These are phyloP conservation scores for Oryctolagus cuniculus DNA, from an alignment of 2,113 vertebrate genomes.

Conservation along the genomic window DNA sequence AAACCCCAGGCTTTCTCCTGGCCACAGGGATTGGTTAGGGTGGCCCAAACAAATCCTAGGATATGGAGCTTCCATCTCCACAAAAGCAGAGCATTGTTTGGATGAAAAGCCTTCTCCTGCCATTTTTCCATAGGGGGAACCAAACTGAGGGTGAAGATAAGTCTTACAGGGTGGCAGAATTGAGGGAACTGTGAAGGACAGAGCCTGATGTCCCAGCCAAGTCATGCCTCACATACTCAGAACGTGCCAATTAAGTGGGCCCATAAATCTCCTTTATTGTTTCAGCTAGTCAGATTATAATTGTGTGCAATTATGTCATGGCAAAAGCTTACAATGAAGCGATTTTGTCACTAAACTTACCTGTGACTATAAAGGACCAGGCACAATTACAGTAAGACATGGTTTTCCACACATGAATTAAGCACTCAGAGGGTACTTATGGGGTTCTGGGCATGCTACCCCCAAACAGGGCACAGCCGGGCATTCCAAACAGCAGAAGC, in stretches of 20 bases:
- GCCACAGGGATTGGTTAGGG: neutral
- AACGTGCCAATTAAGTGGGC: conserved; percentile 54
- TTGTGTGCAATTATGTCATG: conserved; percentile 35
- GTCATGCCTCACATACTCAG: conserved; percentile 36
- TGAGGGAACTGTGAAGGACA: conserved; percentile 46
- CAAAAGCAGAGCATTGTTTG: neutral
- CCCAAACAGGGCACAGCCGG: neutral
- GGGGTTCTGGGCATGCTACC: neutral
- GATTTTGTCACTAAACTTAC: conserved; percentile 47
- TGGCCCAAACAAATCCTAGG: neutral
- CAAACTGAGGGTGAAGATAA: neutral
- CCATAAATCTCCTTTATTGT: conserved; percentile 70
- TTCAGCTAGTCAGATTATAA: conserved; percentile 41
- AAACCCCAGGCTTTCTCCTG: neutral
- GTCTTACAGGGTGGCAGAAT: neutral
- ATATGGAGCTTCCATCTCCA: neutral
- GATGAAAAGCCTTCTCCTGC: neutral
- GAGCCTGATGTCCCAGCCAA: conserved; percentile 31
- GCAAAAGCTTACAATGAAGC: conserved; percentile 42
- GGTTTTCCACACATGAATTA: neutral
- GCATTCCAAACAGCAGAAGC: neutral
- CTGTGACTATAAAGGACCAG: conserved; percentile 50
- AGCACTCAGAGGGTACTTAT: neutral
- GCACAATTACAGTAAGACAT: neutral
- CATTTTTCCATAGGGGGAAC: conserved; percentile 4